Percentiles rank a stretch among this genome's conserved stretches.
Conservation (phyloP, 1,140 invertebrate genomes). For the Chironomus striatipennis region DNA sequence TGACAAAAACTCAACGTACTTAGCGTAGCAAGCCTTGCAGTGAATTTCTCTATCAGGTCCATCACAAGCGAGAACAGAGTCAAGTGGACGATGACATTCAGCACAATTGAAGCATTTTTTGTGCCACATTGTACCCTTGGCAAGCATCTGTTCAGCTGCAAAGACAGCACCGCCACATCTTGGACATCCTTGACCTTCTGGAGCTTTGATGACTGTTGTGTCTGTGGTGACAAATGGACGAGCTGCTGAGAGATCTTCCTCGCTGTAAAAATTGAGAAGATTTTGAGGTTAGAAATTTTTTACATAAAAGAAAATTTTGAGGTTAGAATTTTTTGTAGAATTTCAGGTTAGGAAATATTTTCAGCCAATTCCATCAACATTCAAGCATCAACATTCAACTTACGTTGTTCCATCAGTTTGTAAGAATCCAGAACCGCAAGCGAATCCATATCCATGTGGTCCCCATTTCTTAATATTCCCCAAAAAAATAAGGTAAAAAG, state of each 20-base stretch:
- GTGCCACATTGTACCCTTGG: conserved; percentile 91
- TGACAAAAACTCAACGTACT: no score
- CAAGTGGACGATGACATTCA: conserved; percentile 87
- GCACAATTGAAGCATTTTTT: conserved; percentile 88
- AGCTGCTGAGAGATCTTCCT: conserved; percentile 66
- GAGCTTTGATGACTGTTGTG: conserved; percentile 79
- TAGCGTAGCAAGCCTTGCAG: conserved; percentile 80
- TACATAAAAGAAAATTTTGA: not conserved
- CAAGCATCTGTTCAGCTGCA: conserved; percentile 87
- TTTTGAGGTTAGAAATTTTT: conserved; percentile 23
- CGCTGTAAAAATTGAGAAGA: conserved; percentile 43
- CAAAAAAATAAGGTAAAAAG: conserved; percentile 33
- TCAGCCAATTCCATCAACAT: no score
- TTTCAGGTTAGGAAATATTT: no score
- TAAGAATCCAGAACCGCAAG: conserved; percentile 87
- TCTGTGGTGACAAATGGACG: conserved; percentile 74
- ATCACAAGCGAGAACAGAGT: conserved; percentile 84
- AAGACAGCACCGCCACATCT: conserved; percentile 88
- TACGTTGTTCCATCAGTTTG: conserved; percentile 79
- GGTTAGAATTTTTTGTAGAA: not conserved
- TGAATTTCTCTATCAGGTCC: conserved; percentile 83
- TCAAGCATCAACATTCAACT: conserved; percentile 38
- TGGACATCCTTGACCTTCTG: conserved; percentile 80
- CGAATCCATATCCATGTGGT: conserved; percentile 90
- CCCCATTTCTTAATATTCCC: conserved; percentile 86